Conservation (phyloP, 1,140 invertebrate species). For the Drosophila kepulauana region DNA sequence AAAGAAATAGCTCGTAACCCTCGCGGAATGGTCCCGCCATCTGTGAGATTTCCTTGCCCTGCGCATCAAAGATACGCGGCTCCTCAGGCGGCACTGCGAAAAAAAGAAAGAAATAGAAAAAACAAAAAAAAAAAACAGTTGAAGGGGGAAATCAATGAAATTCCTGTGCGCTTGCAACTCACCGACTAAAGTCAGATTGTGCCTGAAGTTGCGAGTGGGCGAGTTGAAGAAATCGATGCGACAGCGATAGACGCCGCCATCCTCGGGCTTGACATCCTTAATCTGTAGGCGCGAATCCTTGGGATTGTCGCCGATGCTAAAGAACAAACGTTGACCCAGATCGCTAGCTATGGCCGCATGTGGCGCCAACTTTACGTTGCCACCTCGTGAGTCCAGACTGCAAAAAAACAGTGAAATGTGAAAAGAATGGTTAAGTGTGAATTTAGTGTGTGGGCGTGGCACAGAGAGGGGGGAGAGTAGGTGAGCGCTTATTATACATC, state of each 20-base stretch:
- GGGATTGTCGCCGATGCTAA: constrained; percentile 89
- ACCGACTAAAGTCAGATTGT: constrained; percentile 95
- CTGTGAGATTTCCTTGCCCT: constrained; percentile 91
- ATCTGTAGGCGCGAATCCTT: constrained; percentile 90
- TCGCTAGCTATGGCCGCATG: constrained; percentile 92
- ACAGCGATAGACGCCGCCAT: constrained; percentile 93
- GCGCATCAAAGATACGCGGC: constrained; percentile 92
- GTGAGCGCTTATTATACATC: constrained; percentile 73
- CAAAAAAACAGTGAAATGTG: constrained; percentile 54
- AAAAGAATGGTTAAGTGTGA: constrained; percentile 44
- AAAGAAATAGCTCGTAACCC: constrained; percentile 91
- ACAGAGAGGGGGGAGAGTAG: constrained; percentile 8
- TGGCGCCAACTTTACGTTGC: constrained; percentile 87
- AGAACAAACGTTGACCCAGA: constrained; percentile 90
- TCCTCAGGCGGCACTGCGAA: constrained; percentile 90
- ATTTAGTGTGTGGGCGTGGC: constrained; percentile 63
- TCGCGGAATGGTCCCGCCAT: constrained; percentile 93
- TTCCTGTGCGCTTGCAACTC: constrained; percentile 76
- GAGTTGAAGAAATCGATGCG: constrained; percentile 94
- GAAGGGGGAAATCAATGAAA: neutral
- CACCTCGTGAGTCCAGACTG: constrained; percentile 91
- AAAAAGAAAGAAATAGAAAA: neutral
- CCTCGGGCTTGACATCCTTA: constrained; percentile 89
- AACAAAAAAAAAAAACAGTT: too few relatives aligned
- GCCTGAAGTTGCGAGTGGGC: constrained; percentile 92